A percentile compares a stretch with the other conserved stretches of the same genome.
phyloP scores from a whole-genome alignment of 2,888 invertebrate species.

The Myopa tessellatipennis region DNA sequence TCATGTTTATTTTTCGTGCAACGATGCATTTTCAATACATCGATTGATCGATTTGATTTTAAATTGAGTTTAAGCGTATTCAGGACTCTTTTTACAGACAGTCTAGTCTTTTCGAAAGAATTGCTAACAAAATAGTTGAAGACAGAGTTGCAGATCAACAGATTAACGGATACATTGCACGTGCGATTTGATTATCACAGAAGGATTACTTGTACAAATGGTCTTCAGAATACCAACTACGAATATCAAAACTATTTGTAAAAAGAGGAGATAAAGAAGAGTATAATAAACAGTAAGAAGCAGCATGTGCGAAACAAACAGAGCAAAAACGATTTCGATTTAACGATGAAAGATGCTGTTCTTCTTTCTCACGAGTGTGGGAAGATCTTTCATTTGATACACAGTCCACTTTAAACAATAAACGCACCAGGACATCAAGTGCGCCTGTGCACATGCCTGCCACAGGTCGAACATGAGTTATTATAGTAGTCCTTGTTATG shows the following conservation, averaged over 20 bases:
- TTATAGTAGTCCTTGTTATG: not conserved
- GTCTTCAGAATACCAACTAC: too few relatives aligned
- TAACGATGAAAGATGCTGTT: not conserved
- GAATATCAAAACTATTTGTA: not conserved
- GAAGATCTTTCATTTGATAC: not conserved
- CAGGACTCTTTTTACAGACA: too few relatives aligned
- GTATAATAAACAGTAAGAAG: not conserved
- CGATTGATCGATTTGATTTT: too few relatives aligned
- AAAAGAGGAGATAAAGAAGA: not conserved
- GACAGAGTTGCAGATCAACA: too few relatives aligned
- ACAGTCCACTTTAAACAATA: slow-evolving; percentile 23
- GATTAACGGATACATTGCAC: too few relatives aligned
- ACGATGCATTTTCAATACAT: too few relatives aligned
- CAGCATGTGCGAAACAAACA: not conserved
- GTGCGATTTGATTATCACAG: too few relatives aligned
- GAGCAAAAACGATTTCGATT: not conserved
- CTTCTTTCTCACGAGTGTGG: not conserved
- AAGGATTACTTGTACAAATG: too few relatives aligned
- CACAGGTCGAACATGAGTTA: slow-evolving; percentile 12
- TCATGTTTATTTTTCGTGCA: too few relatives aligned
- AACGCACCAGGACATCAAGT: slow-evolving; percentile 32
- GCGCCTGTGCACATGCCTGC: slow-evolving; percentile 27
- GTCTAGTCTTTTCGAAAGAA: too few relatives aligned
- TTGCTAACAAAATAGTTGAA: too few relatives aligned
- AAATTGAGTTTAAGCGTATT: too few relatives aligned